Evolutionary conservation across 2,113 vertebrate genomes (phyloP), one percentile per base, ranked within the genome.

Genomic region (Epinephelus moara): DNA sequence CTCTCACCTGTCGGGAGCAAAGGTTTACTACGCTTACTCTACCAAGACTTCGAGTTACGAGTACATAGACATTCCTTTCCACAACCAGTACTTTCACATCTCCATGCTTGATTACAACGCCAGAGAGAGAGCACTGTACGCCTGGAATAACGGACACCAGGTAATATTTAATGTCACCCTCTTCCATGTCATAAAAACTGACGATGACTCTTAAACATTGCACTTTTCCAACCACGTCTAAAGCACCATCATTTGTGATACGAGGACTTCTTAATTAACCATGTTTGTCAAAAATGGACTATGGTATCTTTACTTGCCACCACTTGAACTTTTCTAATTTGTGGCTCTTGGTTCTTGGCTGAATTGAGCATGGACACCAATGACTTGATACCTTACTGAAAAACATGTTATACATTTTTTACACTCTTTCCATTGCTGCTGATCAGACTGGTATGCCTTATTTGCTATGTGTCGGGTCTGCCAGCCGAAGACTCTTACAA

Each of bases 81-180:
- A 99, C 92, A 99, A 99, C 82, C 98, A 99, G 81, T 99, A 99
- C 91, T 99, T 98, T 92, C 98, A 99, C 85, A 99, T 99, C 92
- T 99, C 98, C 87, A 99, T 99, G 98, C 96, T 99, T 61, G 97
- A 99, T 94, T 99, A 99, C 94, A 99, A 99, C 13, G 96, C 98
- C 73, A 96, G 97, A 87, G 98, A 99, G 91, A 95, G 97, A 91
- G 97, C 97, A 19, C 96, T 99, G 55, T 99, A 99, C 23, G 98
- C 98, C 81, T 99, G 98, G 98, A 99, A 99, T 93, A 99, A 99
- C 0, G 98, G 98, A 70, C 98, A 99, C 89, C 98, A 99, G 93
- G 98, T 99, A 70, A 95, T 99, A 64, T 99, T 99, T 92, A 99
- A 99, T 0, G 97, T 99, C 88, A 99, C 98, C 1, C 95, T 99